These are phyloP conservation scores for Agrenia bidenticulata DNA, from an alignment of 2,888 invertebrate species.

Conservation along the genomic window DNA sequence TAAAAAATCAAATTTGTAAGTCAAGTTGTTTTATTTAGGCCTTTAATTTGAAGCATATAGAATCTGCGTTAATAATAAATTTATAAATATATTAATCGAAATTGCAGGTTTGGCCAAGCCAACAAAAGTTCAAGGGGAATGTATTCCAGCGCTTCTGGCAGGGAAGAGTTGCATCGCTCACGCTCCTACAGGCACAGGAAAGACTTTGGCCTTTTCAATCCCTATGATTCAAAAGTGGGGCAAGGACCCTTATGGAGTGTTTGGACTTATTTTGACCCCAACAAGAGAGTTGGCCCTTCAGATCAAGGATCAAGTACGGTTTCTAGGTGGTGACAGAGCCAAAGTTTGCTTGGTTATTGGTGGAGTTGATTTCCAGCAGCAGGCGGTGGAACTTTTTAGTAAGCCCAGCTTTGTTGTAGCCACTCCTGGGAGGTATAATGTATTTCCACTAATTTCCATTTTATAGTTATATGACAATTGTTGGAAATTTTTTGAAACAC, in stretches of 20 bases:
- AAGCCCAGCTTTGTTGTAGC: conserved; percentile 93
- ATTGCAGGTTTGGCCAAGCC: conserved; percentile 74
- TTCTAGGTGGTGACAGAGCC: conserved; percentile 83
- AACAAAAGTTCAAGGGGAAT: conserved; percentile 78
- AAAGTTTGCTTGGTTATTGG: conserved; percentile 88
- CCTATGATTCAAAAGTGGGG: conserved; percentile 88
- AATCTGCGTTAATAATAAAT: too few relatives aligned
- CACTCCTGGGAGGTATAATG: conserved; percentile 77
- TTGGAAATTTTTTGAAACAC: not conserved
- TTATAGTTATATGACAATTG: not conserved
- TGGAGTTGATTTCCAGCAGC: conserved; percentile 87
- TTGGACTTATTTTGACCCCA: conserved; percentile 89
- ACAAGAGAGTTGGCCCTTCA: conserved; percentile 68
- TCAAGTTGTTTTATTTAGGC: too few relatives aligned
- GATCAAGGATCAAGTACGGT: conserved; percentile 93
- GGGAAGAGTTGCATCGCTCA: conserved; percentile 92
- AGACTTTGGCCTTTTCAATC: conserved; percentile 95
- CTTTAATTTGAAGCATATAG: too few relatives aligned
- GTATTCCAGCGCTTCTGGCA: conserved; percentile 73
- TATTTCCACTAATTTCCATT: not conserved
- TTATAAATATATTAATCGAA: too few relatives aligned
- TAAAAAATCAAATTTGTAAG: conserved; percentile 36
- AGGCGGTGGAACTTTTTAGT: conserved; percentile 77
- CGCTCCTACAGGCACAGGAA: conserved; percentile 97
- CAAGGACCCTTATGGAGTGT: conserved; percentile 94